Base-by-base conservation (phyloP, 2,797 vertebrate species). In the Semotilus atromaculatus region DNA sequence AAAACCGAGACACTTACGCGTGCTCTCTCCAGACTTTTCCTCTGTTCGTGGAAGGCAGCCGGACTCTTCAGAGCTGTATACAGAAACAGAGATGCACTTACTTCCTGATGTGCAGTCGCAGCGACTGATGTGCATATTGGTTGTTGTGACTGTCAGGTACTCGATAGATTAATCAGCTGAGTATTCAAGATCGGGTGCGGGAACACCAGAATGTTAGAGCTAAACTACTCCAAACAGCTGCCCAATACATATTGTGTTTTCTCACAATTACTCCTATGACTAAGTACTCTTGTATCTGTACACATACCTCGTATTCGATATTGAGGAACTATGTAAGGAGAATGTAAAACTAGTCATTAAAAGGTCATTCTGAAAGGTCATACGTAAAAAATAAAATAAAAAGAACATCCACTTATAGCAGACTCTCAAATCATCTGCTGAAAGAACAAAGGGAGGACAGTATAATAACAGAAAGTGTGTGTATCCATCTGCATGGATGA, bases 41-140 rank as follows among this genome's bases (percentile, higher is more conserved):
- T 96, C 93, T 99, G 98, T 91, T 99, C 98, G 89, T 99, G 97
- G 95, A 99, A 99, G 80, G 98, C 97, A 94, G 97, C 98, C 36
- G 98, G 97, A 93, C 97, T 99, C 95, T 99, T 99, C 95, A 99
- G 94, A 92, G 98, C 98, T 99, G 94, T 76, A 74, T 4, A 64
- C 51, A 82, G 21, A 73, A 58, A 86, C 5, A 80, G 26, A 75
- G 43, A 16, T 38, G 19, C 23, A 70, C 71, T 85, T 31, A 43
- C 9, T 71, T 6, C 60, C 26, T 72, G 18, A 77, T 68, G 13
- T 23, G 7, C 77, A 7, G 18, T 90, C 64, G 75, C 38, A 19
- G 26, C 6, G 7, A 31, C 16, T 64, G 29, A 16, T 21, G 23
- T 55, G 48, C 58, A 67, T 66, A 14, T 75, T 9, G 21, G 7